A percentile compares a stretch with the other conserved stretches of the same genome.
Conservation (phyloP, 2,888 invertebrate species). For the Cetonia aurata region DNA sequence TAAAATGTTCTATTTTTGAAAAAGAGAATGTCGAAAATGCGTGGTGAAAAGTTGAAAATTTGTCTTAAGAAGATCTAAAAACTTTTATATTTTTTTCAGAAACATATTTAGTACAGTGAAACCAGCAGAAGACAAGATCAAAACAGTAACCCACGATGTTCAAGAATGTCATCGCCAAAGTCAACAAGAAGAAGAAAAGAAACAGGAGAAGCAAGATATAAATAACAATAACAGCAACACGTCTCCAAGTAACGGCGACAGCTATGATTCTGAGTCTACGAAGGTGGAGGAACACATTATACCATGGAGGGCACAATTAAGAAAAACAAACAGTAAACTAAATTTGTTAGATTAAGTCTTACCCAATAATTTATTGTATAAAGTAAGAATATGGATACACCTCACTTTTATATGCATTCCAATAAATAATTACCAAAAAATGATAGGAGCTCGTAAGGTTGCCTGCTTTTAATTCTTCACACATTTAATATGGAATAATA, state of each 20-base stretch:
- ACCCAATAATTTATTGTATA: slow-evolving; percentile 28
- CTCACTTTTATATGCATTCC: background rate
- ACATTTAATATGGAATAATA: too few relatives aligned
- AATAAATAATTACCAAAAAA: slow-evolving; percentile 2
- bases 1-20: background rate
- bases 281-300: slow-evolving; percentile 71
- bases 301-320: slow-evolving; percentile 89
- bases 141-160: slow-evolving; percentile 61
- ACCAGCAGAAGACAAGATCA: slow-evolving; percentile 61
- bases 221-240: slow-evolving; percentile 63
- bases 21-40: background rate
- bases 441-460: too few relatives aligned
- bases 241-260: slow-evolving; percentile 56
- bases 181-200: slow-evolving; percentile 56
- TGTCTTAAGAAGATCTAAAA: background rate
- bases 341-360: slow-evolving; percentile 77
- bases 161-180: slow-evolving; percentile 66
- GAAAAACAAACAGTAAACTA: slow-evolving; percentile 91
- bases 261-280: slow-evolving; percentile 47
- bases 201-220: slow-evolving; percentile 60
- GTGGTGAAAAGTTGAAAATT: too few relatives aligned
- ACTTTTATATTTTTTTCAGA: slow-evolving; percentile 5
- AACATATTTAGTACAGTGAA: slow-evolving; percentile 67
- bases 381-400: slow-evolving; percentile 12
- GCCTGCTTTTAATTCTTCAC: too few relatives aligned